Conservation (phyloP, 1,140 invertebrate species). For the Mactra quadrangularis region DNA sequence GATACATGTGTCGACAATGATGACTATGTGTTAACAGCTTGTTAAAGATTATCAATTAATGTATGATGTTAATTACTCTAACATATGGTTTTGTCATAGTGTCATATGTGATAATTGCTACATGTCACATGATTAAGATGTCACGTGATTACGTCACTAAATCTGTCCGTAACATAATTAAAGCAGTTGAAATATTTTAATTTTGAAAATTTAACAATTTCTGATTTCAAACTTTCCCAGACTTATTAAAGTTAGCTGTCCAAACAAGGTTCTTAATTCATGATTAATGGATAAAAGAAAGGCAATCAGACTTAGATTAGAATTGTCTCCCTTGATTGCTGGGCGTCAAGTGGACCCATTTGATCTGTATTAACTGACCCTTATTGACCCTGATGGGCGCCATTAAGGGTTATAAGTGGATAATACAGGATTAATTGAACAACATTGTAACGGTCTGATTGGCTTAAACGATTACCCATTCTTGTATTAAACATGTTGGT, state of each 20-base stretch:
- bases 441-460: neutral
- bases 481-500: neutral
- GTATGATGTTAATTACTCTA: no score
- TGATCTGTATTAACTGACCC: constrained; percentile 11
- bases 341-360: constrained; percentile 19
- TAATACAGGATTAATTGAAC: constrained; percentile 32
- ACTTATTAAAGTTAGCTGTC: constrained; percentile 9
- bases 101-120: no score
- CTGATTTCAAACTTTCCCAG: constrained; percentile 1
- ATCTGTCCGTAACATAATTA: neutral
- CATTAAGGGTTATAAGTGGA: constrained; percentile 1
- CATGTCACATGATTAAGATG: no score
- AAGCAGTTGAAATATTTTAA: no score
- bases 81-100: no score
- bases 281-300: neutral
- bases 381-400: constrained; percentile 17
- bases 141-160: neutral
- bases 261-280: constrained; percentile 13
- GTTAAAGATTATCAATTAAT: no score
- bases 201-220: no score
- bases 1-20: neutral
- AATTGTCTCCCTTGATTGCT: constrained; percentile 48
- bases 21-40: no score
- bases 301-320: constrained; percentile 4
- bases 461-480: neutral